Conservation (phyloP, 2,888 invertebrate species). For the Eupsilia transversa region DNA sequence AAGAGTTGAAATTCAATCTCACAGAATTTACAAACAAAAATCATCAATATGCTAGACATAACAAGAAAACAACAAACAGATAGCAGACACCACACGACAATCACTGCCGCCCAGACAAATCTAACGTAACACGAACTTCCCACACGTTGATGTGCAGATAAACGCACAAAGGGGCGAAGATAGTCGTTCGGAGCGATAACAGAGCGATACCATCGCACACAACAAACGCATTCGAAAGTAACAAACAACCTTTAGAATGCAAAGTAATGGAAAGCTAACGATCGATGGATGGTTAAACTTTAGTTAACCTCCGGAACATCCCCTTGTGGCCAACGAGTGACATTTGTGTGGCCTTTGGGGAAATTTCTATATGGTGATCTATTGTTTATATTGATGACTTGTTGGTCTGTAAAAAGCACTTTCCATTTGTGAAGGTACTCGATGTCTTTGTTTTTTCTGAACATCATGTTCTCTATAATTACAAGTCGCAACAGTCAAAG, state of each 20-base stretch:
- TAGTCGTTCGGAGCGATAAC: constrained; percentile 77
- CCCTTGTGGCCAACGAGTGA: constrained; percentile 58
- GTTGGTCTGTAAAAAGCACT: constrained; percentile 41
- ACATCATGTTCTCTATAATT: background rate
- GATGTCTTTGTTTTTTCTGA: background rate
- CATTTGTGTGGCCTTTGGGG: constrained; percentile 62
- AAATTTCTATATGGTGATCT: constrained; percentile 64
- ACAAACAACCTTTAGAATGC: constrained; percentile 78
- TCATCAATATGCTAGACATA: background rate
- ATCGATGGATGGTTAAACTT: constrained; percentile 71
- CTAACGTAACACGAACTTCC: constrained; percentile 72
- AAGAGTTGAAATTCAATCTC: background rate
- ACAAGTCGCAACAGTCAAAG: background rate
- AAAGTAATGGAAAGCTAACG: constrained; percentile 79
- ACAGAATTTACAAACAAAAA: background rate
- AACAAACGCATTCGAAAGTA: constrained; percentile 82
- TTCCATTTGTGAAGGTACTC: constrained; percentile 30
- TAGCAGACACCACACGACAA: constrained; percentile 31
- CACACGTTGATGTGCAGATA: constrained; percentile 75
- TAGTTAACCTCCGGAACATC: constrained; percentile 69
- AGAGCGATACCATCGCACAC: constrained; percentile 76
- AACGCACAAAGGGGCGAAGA: constrained; percentile 81
- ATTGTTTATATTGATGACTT: constrained; percentile 65
- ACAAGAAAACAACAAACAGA: constrained; percentile 20
- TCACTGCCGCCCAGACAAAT: constrained; percentile 52